Conservation (phyloP, 2,113 vertebrate genomes). For the Nanger granti region DNA sequence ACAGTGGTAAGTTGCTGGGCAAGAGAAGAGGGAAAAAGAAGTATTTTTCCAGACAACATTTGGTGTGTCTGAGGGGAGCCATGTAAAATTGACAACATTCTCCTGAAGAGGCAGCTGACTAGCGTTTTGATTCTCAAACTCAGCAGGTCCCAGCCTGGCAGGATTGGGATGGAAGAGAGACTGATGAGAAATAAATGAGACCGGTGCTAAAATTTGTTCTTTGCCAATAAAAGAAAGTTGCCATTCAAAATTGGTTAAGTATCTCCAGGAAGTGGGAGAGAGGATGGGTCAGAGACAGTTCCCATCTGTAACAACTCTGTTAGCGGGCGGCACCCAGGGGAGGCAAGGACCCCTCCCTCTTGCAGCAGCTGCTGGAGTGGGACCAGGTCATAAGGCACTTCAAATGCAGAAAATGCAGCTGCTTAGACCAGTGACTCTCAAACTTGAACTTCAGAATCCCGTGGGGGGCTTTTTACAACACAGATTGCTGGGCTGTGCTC, state of each 20-base stretch:
- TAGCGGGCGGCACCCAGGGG: neutral
- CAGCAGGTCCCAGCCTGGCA: conserved; percentile 31
- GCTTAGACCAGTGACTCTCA: neutral
- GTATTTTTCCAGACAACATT: conserved; percentile 34
- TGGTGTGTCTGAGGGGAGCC: neutral
- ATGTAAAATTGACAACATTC: neutral
- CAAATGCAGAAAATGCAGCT: neutral
- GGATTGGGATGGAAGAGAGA: neutral
- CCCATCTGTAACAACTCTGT: neutral
- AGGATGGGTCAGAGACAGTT: neutral
- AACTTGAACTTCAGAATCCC: neutral
- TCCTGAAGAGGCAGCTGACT: neutral
- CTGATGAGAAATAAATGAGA: conserved; percentile 52
- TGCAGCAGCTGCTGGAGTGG: neutral
- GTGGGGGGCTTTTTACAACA: neutral
- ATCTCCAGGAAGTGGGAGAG: neutral
- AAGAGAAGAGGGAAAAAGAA: neutral
- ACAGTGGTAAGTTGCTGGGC: rapidly evolving
- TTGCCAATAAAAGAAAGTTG: conserved; percentile 48
- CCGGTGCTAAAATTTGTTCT: neutral
- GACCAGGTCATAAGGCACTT: neutral
- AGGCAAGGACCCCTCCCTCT: rapidly evolving
- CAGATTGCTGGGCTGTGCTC: neutral
- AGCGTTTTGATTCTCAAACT: neutral
- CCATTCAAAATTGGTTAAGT: neutral